phyloP scores from a whole-genome alignment of 2,797 vertebrate genomes.

The Lepilemur ruficaudatus region DNA sequence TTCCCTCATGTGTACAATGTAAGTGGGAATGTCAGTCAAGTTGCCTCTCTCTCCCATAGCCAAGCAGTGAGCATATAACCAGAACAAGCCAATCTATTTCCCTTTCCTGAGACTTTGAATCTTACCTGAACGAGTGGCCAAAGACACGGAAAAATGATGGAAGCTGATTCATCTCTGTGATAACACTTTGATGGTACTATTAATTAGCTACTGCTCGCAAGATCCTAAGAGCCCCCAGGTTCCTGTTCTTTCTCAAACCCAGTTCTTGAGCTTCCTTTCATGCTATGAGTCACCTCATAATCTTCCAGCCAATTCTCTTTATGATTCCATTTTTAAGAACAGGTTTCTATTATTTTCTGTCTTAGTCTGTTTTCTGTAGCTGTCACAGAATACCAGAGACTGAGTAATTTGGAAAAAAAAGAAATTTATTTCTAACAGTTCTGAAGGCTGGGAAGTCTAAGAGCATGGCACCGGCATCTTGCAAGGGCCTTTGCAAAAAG shows the following conservation, averaged over 20 bases:
- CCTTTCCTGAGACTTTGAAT: background rate
- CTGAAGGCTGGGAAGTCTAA: background rate
- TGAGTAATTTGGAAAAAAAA: background rate
- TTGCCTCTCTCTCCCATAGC: background rate
- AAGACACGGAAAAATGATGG: background rate
- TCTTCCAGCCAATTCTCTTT: background rate
- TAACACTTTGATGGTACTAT: background rate
- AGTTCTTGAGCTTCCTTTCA: background rate
- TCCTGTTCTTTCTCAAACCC: background rate
- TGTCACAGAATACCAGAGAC: background rate
- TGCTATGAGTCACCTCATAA: background rate
- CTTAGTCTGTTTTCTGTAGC: background rate
- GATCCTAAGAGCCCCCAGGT: background rate
- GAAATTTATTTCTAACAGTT: background rate
- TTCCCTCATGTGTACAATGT: background rate
- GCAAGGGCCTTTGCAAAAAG: background rate
- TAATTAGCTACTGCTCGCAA: background rate
- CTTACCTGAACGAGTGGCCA: background rate
- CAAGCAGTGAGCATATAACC: background rate
- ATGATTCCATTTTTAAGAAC: background rate
- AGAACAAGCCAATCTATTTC: background rate
- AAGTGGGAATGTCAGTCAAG: background rate
- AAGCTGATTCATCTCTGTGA: background rate
- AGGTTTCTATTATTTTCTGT: background rate
- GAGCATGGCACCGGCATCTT: background rate